Base-by-base conservation (phyloP, 2,888 invertebrate species). In the Cataglyphis cursor region DNA sequence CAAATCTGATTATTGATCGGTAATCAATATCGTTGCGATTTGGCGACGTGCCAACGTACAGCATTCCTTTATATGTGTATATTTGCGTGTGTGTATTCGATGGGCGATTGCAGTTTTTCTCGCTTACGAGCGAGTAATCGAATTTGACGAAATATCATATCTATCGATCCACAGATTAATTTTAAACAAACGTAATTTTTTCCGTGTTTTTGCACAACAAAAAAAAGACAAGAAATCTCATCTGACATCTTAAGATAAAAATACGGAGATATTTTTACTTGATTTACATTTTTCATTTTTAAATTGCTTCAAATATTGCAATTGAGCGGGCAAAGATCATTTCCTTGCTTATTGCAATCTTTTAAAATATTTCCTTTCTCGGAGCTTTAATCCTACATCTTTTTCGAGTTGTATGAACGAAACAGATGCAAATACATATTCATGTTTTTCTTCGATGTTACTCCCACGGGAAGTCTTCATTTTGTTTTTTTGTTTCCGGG, bases 1-100 rank as follows among this genome's bases (percentile, higher is more conserved):
- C 81, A 93, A 93, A 93, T 93, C 92, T 92, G 89, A 93, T 93
- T 93, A 93, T 90, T 89, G 88, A 92, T 93, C 90, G 90, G 92
- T 92, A 92, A 93, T 93, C 93, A 93, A 93, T 93, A 92, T 92
- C 91, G 89, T 85, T 82, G 91, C 90, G 90, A 91, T 92, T 92
- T 91, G 90, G 89, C 90, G 82, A 83, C 86, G 81, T 86, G 87
- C 90, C 88, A 88, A 83, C 72, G 35, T 15, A n/a, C 54, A 31
- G 41, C 59, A 44, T 74, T 57, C 31, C n/a, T 73, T 21, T 66
- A 68, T 44, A 31, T 44, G 28, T 81, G 28, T 81, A 64, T 44
- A 38, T 21, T 62, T 35, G 35, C 21, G 48, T 61, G 8, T 28
- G 48, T 51, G 38, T 51, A 21, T 48, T 41, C 38, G 44, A 21